Base-by-base conservation (phyloP, 2,797 vertebrate species). In the Botia kubotai region DNA sequence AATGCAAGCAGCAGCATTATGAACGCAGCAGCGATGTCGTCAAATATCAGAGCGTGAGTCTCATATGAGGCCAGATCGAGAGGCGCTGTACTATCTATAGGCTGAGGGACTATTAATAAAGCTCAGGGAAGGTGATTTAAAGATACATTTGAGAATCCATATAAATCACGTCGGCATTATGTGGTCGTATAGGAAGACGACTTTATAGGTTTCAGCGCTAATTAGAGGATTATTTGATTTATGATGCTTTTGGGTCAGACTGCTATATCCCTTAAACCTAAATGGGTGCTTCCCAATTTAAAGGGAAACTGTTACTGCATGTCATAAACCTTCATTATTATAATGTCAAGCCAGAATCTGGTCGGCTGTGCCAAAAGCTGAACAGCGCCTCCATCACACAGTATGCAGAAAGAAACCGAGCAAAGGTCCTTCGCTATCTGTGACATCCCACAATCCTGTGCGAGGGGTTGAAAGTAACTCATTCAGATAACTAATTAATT, bases 11-110 rank as follows among this genome's bases (percentile, higher is more conserved):
- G 26, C 75, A 72, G 81, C 21, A 23, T 75, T 73, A 60, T 57
- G 50, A 79, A 48, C 23, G 43, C 71, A 11, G 70, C 55, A 71
- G 72, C 21, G 48, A 75, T 82, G 82, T 63, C 14, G 66, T 80
- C 65, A 83, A 80, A 85, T 84, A 81, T 85, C 70, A 84, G 76
- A 77, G 70, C 76, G 52, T 50, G 62, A 83, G 66, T 65, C 76
- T 76, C 43, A 62, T 80, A 53, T 62, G 48, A 82, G 26, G 53
- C 75, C 66, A 57, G 67, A 79, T 72, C 80, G 72, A 76, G 19
- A 81, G 79, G 78, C 48, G 75, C 53, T 46, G 6, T 46, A 53
- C 70, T 80, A 82, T 84, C 65, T 77, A 68, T 70, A 81, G 75
- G 4, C 4, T 4, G 21, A 46, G 8, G 17, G 58, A 39, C 58